These are phyloP conservation scores for Etheostoma cragini DNA, from an alignment of 2,113 vertebrate genomes.

Conservation along the genomic window DNA sequence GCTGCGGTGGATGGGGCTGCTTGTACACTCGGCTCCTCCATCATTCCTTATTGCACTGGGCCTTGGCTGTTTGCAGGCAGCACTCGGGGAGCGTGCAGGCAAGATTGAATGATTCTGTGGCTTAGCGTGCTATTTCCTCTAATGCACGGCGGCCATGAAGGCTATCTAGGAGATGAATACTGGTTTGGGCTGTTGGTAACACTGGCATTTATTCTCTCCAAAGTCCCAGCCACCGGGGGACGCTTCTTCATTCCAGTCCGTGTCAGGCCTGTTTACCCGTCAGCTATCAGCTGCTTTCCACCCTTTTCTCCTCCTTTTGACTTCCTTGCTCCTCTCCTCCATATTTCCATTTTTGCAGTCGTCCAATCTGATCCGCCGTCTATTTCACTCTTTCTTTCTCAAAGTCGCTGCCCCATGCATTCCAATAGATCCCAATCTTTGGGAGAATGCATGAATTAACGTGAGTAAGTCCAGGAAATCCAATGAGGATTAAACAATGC, in stretches of 20 bases:
- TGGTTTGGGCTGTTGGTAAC: constrained; percentile 79
- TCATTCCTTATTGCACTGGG: constrained; percentile 77
- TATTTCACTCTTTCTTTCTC: constrained; percentile 8
- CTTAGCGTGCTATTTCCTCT: constrained; percentile 76
- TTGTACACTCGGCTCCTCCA: constrained; percentile 62
- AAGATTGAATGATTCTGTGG: constrained; percentile 78
- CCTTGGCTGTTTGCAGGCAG: constrained; percentile 71
- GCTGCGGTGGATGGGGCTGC: constrained; percentile 57
- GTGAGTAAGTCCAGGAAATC: constrained; percentile 29
- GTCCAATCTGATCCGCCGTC: constrained; percentile 25
- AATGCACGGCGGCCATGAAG: constrained; percentile 77
- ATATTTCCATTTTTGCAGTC: constrained; percentile 26
- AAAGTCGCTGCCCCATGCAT: constrained; percentile 11
- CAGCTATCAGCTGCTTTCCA: constrained; percentile 46
- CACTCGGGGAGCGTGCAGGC: constrained; percentile 55
- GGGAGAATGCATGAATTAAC: constrained; percentile 10
- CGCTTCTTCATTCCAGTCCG: constrained; percentile 63
- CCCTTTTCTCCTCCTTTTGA: constrained; percentile 3
- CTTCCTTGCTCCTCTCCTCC: neutral
- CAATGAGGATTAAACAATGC: constrained; percentile 43
- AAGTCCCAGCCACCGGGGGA: constrained; percentile 70
- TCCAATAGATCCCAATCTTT: constrained; percentile 7
- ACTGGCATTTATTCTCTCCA: constrained; percentile 81
- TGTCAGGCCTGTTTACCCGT: constrained; percentile 61
- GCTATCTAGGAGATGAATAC: constrained; percentile 82